Evolutionary conservation across 2,113 vertebrate genomes (phyloP).

Genomic region (Rhea americana): DNA sequence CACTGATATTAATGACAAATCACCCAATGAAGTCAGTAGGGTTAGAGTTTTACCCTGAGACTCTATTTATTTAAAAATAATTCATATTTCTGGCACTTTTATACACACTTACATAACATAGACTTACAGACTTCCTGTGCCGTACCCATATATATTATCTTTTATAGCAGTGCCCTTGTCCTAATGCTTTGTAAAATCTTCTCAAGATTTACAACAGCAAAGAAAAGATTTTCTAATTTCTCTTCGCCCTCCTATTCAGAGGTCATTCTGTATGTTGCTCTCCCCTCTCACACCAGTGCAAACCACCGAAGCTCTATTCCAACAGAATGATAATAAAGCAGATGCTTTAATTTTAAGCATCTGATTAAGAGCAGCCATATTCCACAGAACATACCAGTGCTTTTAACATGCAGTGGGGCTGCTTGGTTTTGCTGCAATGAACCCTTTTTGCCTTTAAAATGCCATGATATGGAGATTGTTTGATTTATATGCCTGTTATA

Average conservation of each 20-base stretch:
- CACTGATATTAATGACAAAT: background rate
- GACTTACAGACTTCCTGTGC: conserved; percentile 5
- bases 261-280: accelerated
- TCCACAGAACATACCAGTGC: background rate
- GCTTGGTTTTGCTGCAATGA: background rate
- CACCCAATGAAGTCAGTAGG: background rate
- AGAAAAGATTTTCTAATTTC: background rate
- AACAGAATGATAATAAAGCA: background rate
- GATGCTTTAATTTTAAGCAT: background rate
- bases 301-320: background rate
- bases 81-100: conserved; percentile 28
- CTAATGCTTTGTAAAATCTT: background rate
- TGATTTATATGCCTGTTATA: background rate
- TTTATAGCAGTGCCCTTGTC: background rate
- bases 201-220: background rate
- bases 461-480: background rate
- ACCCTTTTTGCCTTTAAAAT: background rate
- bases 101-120: background rate
- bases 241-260: background rate
- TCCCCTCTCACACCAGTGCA: background rate
- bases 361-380: background rate
- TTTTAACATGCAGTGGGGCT: background rate
- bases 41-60: background rate
- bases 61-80: background rate
- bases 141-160: background rate